These are phyloP conservation scores for Zoroaster sp. DNA, from an alignment of 53 echinoderm and acorn worm genomes.

Conservation along the genomic window DNA sequence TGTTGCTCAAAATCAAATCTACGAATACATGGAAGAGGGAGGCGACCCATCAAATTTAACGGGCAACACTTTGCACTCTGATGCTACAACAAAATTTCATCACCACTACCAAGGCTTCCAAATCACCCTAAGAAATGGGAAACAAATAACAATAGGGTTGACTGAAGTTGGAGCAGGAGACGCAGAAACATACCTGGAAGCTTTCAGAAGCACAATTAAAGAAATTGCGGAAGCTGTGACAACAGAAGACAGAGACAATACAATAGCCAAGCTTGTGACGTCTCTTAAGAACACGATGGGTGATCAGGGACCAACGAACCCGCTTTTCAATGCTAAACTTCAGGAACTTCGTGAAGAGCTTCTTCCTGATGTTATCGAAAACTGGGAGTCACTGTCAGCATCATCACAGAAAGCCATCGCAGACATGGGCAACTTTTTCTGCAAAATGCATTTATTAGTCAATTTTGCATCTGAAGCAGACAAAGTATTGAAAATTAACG, in stretches of 20 bases:
- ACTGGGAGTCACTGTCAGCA: constrained; percentile 43
- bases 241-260: constrained; percentile 20
- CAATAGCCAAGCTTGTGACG: constrained; percentile 16
- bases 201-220: background rate
- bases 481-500: constrained; percentile 46
- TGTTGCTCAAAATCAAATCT: constrained; percentile 49
- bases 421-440: constrained; percentile 44
- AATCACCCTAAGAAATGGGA: constrained; percentile 23
- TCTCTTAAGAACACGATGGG: constrained; percentile 61
- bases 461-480: constrained; percentile 61
- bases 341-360: constrained; percentile 1
- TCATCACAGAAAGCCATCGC: background rate
- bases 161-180: constrained; percentile 28
- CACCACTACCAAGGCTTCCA: constrained; percentile 65
- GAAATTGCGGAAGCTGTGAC: background rate
- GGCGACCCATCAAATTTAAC: constrained; percentile 16
- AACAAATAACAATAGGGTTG: constrained; percentile 53
- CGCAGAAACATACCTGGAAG: background rate
- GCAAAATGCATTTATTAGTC: constrained; percentile 58
- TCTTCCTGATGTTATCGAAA: constrained; percentile 27
- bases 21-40: constrained; percentile 15
- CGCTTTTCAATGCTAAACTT: constrained; percentile 38
- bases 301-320: constrained; percentile 61
- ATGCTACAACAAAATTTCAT: constrained; percentile 62
- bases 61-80: constrained; percentile 48